Conservation (phyloP, 2,888 invertebrate genomes). For the Chironomus riparius region DNA sequence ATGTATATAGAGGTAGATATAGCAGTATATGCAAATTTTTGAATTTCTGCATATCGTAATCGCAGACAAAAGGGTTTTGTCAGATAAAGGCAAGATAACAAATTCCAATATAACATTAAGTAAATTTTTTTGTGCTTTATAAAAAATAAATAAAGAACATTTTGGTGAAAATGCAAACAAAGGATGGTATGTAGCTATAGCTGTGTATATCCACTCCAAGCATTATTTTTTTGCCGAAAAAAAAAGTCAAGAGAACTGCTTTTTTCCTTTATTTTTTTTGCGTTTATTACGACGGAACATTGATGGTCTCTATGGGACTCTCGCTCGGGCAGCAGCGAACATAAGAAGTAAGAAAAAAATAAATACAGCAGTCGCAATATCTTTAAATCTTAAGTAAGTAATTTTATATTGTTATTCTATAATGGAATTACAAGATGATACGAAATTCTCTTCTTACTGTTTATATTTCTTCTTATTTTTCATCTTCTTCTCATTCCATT, state of each 20-base stretch:
- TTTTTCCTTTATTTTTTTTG: not conserved
- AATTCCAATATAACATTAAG: slow-evolving; percentile 23
- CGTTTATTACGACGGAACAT: not conserved
- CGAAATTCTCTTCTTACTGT: not conserved
- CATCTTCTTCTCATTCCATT: not conserved
- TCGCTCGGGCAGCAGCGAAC: not conserved
- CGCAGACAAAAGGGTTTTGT: slow-evolving; percentile 26
- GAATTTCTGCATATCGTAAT: slow-evolving; percentile 12
- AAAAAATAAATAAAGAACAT: not conserved
- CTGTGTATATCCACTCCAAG: not conserved
- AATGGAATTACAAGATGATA: slow-evolving; percentile 7
- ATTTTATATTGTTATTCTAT: slow-evolving; percentile 21
- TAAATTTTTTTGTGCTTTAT: not conserved
- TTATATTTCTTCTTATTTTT: no score
- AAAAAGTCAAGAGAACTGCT: not conserved
- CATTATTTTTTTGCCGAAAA: not conserved
- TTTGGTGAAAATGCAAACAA: not conserved
- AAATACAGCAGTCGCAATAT: slow-evolving; percentile 3
- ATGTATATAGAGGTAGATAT: not conserved
- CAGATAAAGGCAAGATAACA: slow-evolving; percentile 19
- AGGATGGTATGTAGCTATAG: not conserved
- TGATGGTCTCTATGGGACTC: slow-evolving; percentile 14
- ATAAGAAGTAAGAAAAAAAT: not conserved
- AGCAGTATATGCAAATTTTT: slow-evolving; percentile 8
- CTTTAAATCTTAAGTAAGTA: slow-evolving; percentile 15